A percentile compares a stretch with the other conserved stretches of the same genome.
phyloP scores from a whole-genome alignment of 2,113 vertebrate genomes.

The Ramphastos sulfuratus region DNA sequence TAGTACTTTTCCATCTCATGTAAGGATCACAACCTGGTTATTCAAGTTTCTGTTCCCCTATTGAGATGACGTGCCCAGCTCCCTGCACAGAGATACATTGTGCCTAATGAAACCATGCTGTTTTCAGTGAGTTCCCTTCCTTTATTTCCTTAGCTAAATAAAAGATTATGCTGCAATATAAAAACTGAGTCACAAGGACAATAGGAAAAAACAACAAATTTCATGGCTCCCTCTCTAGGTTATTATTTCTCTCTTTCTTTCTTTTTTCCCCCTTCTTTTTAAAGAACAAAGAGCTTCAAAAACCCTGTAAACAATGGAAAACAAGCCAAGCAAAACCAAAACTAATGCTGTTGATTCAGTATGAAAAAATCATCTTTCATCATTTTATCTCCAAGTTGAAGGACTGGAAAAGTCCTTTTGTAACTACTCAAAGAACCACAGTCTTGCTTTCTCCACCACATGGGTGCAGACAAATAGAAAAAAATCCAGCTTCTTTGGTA shows the following conservation, averaged over 20 bases:
- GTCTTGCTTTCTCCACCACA: neutral
- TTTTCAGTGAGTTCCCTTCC: neutral
- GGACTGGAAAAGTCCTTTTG: neutral
- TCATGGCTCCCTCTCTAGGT: neutral
- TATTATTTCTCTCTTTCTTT: no score
- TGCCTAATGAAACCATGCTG: neutral
- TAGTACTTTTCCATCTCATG: neutral
- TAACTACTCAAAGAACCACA: neutral
- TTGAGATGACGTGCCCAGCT: neutral
- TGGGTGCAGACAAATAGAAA: neutral
- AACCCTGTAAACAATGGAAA: no score
- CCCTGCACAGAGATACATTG: neutral
- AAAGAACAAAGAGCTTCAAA: no score
- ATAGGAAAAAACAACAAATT: neutral
- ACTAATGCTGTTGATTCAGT: neutral
- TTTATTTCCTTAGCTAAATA: neutral
- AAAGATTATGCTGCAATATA: neutral
- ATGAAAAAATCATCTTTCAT: neutral
- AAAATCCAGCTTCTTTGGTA: neutral
- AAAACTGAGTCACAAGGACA: neutral
- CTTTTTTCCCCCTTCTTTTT: no score
- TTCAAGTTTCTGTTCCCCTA: neutral
- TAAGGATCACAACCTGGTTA: neutral
- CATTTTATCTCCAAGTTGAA: neutral
- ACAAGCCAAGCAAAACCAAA: no score